phyloP scores from a whole-genome alignment of 2,888 invertebrate genomes.

The Agrochola macilenta region DNA sequence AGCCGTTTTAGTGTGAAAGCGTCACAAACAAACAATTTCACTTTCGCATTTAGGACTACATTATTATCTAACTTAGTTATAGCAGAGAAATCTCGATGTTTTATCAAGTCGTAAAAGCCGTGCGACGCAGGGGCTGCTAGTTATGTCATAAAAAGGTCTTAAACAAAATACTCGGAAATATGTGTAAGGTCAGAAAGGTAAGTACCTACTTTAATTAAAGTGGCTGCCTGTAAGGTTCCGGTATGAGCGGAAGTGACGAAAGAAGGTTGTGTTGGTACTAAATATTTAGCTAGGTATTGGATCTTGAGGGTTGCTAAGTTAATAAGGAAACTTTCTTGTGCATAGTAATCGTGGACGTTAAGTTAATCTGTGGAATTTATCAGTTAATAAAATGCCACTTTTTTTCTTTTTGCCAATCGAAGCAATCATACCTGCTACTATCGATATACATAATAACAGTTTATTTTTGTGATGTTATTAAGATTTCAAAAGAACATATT shows the following conservation, averaged over 20 bases:
- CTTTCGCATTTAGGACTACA: no score
- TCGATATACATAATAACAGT: neutral
- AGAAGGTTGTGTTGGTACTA: constrained; percentile 4
- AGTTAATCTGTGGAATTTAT: neutral
- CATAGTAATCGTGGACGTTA: neutral
- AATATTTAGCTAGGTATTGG: constrained; percentile 4
- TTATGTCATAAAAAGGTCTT: neutral
- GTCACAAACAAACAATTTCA: no score
- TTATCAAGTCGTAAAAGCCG: no score
- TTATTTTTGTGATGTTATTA: no score
- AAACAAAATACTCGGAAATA: neutral
- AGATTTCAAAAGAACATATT: no score
- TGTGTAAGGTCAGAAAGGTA: neutral
- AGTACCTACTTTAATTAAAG: constrained; percentile 8
- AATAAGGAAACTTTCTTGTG: constrained; percentile 1
- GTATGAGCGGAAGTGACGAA: constrained; percentile 16
- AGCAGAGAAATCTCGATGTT: no score
- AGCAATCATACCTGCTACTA: neutral
- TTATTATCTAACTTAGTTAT: no score
- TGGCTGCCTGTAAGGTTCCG: constrained; percentile 23
- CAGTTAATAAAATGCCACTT: neutral
- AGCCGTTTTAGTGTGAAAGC: no score
- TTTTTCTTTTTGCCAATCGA: neutral
- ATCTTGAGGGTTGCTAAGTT: constrained; percentile 15
- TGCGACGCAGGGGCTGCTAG: no score